These are phyloP conservation scores for Artemia sinica DNA, from an alignment of 2,888 invertebrate species.

Conservation along the genomic window DNA sequence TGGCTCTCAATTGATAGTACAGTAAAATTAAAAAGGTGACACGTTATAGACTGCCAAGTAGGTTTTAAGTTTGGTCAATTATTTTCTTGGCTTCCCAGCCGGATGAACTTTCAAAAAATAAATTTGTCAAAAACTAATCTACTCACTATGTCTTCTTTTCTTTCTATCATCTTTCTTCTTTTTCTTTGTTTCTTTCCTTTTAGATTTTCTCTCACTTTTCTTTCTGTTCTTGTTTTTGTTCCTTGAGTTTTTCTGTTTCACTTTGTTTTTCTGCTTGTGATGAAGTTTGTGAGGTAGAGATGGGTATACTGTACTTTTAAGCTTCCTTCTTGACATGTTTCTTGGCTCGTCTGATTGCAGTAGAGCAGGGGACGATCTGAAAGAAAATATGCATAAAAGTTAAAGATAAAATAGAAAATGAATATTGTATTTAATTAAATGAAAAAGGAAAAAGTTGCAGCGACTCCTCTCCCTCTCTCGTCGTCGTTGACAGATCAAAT, in stretches of 20 bases:
- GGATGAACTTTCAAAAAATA: too few species aligned
- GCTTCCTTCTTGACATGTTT: neutral
- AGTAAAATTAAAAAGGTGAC: too few species aligned
- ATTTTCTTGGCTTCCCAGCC: too few species aligned
- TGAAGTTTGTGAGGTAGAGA: neutral
- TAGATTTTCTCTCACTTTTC: conserved; percentile 18
- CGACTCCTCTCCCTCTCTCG: too few species aligned
- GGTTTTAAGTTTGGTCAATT: too few species aligned
- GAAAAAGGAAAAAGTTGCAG: too few species aligned
- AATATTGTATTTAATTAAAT: too few species aligned
- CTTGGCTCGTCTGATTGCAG: conserved; percentile 11
- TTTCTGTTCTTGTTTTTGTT: conserved; percentile 18
- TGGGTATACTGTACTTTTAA: neutral
- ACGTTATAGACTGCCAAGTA: too few species aligned
- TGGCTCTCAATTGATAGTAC: too few species aligned
- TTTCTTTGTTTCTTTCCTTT: conserved; percentile 20
- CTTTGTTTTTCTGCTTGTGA: conserved; percentile 21
- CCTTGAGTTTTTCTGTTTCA: conserved; percentile 21
- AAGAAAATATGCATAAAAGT: neutral
- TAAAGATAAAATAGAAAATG: too few species aligned
- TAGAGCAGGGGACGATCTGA: neutral
- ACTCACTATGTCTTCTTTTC: conserved; percentile 19
- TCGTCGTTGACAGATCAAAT: too few species aligned
- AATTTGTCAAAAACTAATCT: conserved; percentile 6
- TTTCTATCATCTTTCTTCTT: conserved; percentile 15